Conservation (phyloP, 2,113 vertebrate genomes). For the Proteles cristata region DNA sequence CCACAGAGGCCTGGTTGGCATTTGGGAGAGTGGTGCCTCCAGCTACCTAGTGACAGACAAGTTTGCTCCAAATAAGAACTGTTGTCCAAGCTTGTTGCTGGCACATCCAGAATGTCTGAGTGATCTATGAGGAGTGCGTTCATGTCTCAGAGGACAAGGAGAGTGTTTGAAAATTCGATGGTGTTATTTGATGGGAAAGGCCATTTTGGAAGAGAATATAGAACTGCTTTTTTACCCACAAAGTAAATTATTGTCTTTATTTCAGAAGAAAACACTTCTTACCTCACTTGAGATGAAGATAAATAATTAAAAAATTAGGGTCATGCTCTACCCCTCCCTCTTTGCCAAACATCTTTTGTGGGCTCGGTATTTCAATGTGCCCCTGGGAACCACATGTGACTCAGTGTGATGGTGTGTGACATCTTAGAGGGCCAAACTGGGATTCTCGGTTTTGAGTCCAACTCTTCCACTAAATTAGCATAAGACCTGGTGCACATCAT, state of each 20-base stretch:
- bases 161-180: background rate
- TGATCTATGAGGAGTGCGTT: background rate
- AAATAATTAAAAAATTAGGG: background rate
- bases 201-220: background rate
- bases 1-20: background rate
- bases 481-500: background rate
- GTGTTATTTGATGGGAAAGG: background rate
- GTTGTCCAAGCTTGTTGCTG: background rate
- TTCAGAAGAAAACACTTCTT: background rate
- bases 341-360: background rate
- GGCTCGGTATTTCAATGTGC: background rate
- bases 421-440: background rate
- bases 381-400: background rate
- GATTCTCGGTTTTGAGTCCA: background rate
- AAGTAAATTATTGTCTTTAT: background rate
- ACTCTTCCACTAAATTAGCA: background rate
- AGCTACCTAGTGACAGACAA: slow-evolving; percentile 1
- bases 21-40: background rate
- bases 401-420: background rate
- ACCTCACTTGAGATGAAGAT: background rate
- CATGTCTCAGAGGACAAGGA: background rate
- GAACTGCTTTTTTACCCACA: background rate
- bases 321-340: background rate
- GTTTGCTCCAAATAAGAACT: background rate
- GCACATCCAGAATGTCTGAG: background rate